These are phyloP conservation scores for Phaethon lepturus DNA, from an alignment of 2,113 vertebrate genomes.

Conservation along the genomic window DNA sequence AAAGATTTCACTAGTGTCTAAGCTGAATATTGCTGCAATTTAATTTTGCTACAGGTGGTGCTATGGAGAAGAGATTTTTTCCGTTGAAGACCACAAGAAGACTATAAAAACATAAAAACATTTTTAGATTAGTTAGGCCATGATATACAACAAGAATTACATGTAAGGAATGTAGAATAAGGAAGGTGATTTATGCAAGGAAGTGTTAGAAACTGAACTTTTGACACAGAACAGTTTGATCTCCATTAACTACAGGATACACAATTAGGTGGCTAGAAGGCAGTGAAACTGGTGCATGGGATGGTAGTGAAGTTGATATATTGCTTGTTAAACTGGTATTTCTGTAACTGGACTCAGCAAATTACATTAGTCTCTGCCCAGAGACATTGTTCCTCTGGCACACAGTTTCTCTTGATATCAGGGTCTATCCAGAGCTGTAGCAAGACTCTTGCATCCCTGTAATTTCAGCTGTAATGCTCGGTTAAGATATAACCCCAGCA, in stretches of 20 bases:
- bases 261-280: neutral
- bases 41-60: neutral
- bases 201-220: neutral
- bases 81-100: neutral
- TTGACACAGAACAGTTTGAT: neutral
- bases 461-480: no score
- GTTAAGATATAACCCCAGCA: neutral
- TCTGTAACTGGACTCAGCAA: neutral
- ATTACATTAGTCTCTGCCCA: neutral
- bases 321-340: neutral
- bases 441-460: neutral
- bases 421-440: neutral
- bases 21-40: neutral
- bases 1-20: neutral
- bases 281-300: neutral
- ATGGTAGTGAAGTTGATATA: neutral
- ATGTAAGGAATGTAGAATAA: neutral
- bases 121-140: neutral
- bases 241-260: neutral
- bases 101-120: neutral
- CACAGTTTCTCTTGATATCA: rapidly evolving
- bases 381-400: neutral
- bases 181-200: neutral
- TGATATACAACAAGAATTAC: neutral
- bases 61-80: neutral